Conservation (phyloP, 2,113 vertebrate genomes). For the Bolborhynchus lineola region DNA sequence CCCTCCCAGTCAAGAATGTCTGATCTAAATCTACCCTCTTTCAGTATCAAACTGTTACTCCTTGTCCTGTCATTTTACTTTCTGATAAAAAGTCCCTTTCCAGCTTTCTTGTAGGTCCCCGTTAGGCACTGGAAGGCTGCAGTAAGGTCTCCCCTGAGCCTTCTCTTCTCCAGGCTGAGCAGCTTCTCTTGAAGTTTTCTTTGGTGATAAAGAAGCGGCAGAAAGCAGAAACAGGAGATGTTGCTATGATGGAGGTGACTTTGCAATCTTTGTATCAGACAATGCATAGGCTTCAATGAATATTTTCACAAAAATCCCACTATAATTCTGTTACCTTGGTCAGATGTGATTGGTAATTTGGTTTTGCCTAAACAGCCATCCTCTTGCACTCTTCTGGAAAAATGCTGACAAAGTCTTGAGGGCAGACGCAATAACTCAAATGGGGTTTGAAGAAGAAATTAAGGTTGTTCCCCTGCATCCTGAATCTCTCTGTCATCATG, state of each 20-base stretch:
- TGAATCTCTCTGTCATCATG: background rate
- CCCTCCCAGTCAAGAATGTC: background rate
- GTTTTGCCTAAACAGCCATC: background rate
- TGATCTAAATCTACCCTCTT: background rate
- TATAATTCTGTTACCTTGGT: fast-evolving
- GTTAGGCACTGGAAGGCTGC: background rate
- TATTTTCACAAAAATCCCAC: background rate
- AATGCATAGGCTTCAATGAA: background rate
- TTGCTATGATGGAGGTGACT: background rate
- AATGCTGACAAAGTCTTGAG: background rate
- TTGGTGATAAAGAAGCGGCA: background rate
- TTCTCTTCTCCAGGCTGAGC: background rate
- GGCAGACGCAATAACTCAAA: background rate
- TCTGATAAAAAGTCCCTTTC: background rate
- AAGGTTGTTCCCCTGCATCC: background rate
- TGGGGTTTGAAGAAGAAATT: background rate
- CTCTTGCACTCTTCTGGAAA: background rate
- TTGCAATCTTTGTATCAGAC: fast-evolving
- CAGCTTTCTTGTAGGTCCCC: background rate
- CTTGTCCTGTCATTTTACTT: background rate
- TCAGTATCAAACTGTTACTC: background rate
- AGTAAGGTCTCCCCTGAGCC: background rate
- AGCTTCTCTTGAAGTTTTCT: background rate
- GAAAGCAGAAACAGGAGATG: background rate
- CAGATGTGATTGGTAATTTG: background rate